Evolutionary conservation across 2,113 vertebrate genomes (phyloP).

Genomic region (Microtus pennsylvanicus): DNA sequence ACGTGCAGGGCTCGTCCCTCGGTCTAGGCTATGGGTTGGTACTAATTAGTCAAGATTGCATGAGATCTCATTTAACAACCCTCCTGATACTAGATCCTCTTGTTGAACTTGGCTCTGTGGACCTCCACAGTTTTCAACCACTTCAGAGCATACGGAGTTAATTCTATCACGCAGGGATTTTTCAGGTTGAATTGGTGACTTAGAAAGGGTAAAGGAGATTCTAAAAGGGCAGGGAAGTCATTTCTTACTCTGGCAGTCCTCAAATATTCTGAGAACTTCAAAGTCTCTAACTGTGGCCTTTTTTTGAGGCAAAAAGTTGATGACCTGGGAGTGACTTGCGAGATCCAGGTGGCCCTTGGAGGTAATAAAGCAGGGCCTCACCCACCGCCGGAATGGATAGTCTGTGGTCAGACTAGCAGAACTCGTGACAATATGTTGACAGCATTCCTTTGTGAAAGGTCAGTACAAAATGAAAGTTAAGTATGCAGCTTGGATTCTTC

Average conservation of each 20-base stretch:
- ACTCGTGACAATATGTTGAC: conserved; percentile 64
- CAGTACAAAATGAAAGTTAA: not conserved
- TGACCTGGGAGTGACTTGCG: conserved; percentile 75
- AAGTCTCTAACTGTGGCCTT: conserved; percentile 34
- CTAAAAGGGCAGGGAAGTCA: not conserved
- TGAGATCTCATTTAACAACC: conserved; percentile 69
- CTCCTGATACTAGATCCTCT: conserved; percentile 34
- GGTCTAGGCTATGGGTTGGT: conserved; percentile 53
- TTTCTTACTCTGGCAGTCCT: conserved; percentile 55
- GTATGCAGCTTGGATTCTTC: not conserved
- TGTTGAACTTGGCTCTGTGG: conserved; percentile 38
- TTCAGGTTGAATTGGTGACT: conserved; percentile 58
- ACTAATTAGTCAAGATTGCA: conserved; percentile 55
- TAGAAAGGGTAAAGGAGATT: conserved; percentile 22
- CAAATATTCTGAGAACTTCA: not conserved
- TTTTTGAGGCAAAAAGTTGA: conserved; percentile 49
- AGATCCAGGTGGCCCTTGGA: conserved; percentile 71
- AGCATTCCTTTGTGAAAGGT: conserved; percentile 74
- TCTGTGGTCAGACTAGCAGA: conserved; percentile 65
- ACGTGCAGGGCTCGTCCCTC: not conserved
- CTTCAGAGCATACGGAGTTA: conserved; percentile 66
- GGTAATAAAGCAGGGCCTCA: conserved; percentile 67
- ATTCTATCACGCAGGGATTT: conserved; percentile 56
- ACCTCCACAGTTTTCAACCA: conserved; percentile 65
- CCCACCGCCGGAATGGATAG: conserved; percentile 71